Base-by-base conservation (phyloP, 1,140 invertebrate species). In the Sarcophaga peregrina region DNA sequence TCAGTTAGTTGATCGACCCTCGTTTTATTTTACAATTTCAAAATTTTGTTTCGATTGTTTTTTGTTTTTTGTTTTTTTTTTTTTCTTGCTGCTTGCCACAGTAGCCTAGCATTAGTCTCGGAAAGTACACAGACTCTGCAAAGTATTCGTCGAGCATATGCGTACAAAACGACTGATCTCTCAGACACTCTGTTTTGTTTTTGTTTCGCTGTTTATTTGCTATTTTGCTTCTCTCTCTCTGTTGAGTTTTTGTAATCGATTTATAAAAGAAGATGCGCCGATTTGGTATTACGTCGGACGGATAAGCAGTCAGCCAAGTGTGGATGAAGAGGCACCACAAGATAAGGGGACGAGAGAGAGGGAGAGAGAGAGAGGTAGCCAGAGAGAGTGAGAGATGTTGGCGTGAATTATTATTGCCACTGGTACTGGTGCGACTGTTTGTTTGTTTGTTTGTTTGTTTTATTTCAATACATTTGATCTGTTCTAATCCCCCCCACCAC, bases 201-300 rank as follows among this genome's bases (percentile, higher is more conserved):
- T n/a, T 58, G 54, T 20, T 20, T 68, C 4, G 58, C 58, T 17
- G 15, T 68, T 68, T 68, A 8, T 11, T 68, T 15, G 17, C 17
- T 68, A 8, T 17, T 68, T 68, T 68, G 58, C 20, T 68, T 68
- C n/a, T 20, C n/a, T 68, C 15, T 68, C 3, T 68, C 20, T 68
- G 8, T 68, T 68, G 10, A 20, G 62, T 68, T 68, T 68, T 68
- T 68, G 62, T 68, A 68, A 68, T 68, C 62, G 17, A 25, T 68
- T 68, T 68, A n/a, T n/a, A 37, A 68, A 68, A 68, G 62, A 68
- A 68, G 62, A 25, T 68, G 62, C 62, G n/a, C 58, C 62, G 62
- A 68, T 68, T 37, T 37, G 25, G 25, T 58, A 58, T 37, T 37
- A 37, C n/a, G 25, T 37, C 25, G 25, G 25, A 2, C 25, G 25